Percentiles rank a stretch among this genome's conserved stretches.
Conservation (phyloP, 2,113 vertebrate species). For the Poeciliopsis prolifica region DNA sequence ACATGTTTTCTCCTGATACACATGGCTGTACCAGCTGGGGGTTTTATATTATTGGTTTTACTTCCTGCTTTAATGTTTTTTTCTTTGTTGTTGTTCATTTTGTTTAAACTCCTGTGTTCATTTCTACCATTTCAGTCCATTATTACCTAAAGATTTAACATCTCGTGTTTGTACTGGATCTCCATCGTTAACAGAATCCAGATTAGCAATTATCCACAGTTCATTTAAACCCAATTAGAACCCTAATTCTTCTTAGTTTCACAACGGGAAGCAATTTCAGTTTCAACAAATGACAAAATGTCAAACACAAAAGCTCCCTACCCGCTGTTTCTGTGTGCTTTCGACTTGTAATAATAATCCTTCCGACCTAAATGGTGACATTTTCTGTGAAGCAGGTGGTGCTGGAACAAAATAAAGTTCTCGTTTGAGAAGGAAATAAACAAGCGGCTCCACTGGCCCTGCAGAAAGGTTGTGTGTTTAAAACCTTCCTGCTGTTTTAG, state of each 20-base stretch:
- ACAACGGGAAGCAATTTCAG: background rate
- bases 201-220: background rate
- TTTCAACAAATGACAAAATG: background rate
- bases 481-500: no score
- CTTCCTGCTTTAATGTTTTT: slow-evolving; percentile 32
- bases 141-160: slow-evolving; percentile 5
- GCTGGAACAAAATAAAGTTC: background rate
- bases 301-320: background rate
- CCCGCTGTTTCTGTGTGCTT: background rate
- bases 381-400: background rate
- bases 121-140: slow-evolving; percentile 43
- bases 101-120: slow-evolving; percentile 22
- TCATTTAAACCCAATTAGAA: slow-evolving; percentile 3
- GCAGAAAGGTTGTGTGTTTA: background rate
- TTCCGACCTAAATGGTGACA: background rate
- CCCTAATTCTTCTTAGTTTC: background rate
- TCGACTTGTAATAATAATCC: background rate
- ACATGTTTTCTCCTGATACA: slow-evolving; percentile 52
- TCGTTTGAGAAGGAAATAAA: background rate
- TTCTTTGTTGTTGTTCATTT: background rate
- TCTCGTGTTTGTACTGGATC: background rate
- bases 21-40: slow-evolving; percentile 60
- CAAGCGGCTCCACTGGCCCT: background rate
- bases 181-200: background rate
- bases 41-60: slow-evolving; percentile 40